These are phyloP conservation scores for Leptobrachium leishanense DNA, from an alignment of 2,113 vertebrate genomes.

Conservation along the genomic window DNA sequence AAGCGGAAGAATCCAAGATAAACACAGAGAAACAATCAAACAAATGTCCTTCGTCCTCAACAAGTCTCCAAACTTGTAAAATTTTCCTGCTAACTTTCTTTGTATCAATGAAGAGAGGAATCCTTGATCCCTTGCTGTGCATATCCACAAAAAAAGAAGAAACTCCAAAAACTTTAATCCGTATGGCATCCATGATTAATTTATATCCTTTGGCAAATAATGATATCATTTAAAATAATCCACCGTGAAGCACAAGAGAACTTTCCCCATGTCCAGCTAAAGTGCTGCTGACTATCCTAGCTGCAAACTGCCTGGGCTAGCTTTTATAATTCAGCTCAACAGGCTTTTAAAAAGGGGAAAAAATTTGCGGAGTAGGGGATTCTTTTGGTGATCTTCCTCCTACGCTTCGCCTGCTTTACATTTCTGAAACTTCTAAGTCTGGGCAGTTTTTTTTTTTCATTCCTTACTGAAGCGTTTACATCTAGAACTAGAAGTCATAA, in stretches of 20 bases:
- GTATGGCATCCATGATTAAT: not conserved
- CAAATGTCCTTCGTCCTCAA: too few relatives aligned
- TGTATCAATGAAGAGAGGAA: too few relatives aligned
- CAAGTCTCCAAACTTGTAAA: not conserved
- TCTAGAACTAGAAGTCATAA: slow-evolving; percentile 90
- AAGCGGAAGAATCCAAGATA: too few relatives aligned
- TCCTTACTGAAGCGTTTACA: slow-evolving; percentile 87
- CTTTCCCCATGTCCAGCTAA: not conserved
- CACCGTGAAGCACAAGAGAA: not conserved
- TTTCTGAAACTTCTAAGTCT: slow-evolving; percentile 79
- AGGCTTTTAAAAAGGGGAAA: slow-evolving; percentile 55
- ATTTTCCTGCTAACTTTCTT: not conserved
- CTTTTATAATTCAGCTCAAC: slow-evolving; percentile 74
- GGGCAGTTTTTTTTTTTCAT: slow-evolving; percentile 86
- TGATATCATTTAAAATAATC: slow-evolving; percentile 10
- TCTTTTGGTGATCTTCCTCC: slow-evolving; percentile 90
- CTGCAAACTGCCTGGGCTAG: slow-evolving; percentile 51
- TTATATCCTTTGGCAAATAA: not conserved
- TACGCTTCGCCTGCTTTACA: slow-evolving; percentile 87
- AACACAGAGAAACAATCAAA: too few relatives aligned
- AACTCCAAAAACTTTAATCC: not conserved
- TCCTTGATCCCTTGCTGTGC: too few relatives aligned
- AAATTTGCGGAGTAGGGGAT: slow-evolving; percentile 78
- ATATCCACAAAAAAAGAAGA: too few relatives aligned
- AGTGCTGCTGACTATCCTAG: slow-evolving; percentile 33